Evolutionary conservation across 1,140 invertebrate genomes (phyloP), one percentile per base, ranked within the genome.

Genomic region (Himalopsyche phryganea): DNA sequence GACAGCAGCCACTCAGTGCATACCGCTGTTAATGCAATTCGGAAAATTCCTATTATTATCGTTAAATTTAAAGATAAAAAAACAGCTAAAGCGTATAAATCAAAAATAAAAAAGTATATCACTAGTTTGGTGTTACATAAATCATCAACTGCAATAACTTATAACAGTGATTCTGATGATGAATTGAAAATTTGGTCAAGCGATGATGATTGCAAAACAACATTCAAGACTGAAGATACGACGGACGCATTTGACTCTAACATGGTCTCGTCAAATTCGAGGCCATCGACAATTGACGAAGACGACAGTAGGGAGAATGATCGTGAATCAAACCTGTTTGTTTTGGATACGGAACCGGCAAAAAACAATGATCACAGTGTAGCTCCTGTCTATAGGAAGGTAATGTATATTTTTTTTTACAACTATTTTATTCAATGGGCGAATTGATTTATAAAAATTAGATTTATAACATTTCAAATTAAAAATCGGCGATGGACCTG

Each of bases 121-220:
- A 57, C 71, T 48, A 68, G 67, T 14, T 59, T 76, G 14, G 67
- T 77, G 10, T 28, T 10, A 17, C 14, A n/a, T 7, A 33, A 13
- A 36, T 45, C 42, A 4, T 11, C 35, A 36, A 17, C 63, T 68
- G 60, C 63, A 57, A 1, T 66, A 67, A 19, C 58, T 6, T 46
- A 41, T 49, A 69, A 71, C 5, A 66, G 41, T 61, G 74, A 75
- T 11, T 71, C 70, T 51, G 73, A 76, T 48, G 61, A 69, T 38
- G 74, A 76, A 59, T 54, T 77, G 10, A 71, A 73, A 48, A 72
- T 77, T 50, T 76, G 74, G 73, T 70, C 72, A 7, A 69, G 71
- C 51, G 72, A 75, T 33, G 42, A 28, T 18, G 33, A 19, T 18
- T 14, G 14, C 9, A 9, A 57, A 41, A 36, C 64, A 72, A 28